These are phyloP conservation scores for Barnardius zonarius DNA, from an alignment of 2,113 vertebrate species.

Conservation along the genomic window DNA sequence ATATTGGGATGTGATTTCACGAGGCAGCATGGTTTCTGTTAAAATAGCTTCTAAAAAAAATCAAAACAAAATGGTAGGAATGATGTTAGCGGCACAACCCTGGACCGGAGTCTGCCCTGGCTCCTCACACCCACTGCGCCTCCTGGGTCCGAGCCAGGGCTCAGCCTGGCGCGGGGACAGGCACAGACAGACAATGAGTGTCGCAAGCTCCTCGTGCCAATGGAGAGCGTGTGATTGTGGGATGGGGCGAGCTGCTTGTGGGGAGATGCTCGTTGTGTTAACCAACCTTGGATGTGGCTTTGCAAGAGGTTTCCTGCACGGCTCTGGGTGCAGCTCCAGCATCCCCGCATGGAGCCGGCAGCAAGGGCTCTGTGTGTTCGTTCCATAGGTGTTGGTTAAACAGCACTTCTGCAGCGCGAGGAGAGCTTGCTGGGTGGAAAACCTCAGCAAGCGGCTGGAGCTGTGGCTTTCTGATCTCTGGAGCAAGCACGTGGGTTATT, in stretches of 20 bases:
- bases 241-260: accelerated
- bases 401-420: not conserved
- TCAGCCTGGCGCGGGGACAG: not conserved
- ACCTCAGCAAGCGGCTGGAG: not conserved
- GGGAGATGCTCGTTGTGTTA: not conserved
- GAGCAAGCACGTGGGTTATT: not conserved
- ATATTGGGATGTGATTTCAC: not conserved
- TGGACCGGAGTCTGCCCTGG: not conserved
- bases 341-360: accelerated
- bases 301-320: accelerated
- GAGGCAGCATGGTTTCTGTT: not conserved
- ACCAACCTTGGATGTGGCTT: accelerated
- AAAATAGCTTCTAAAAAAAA: not conserved
- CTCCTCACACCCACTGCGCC: not conserved
- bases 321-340: not conserved
- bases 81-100: not conserved
- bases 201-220: not conserved
- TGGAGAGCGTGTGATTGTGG: accelerated
- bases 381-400: not conserved
- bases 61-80: not conserved
- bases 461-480: not conserved
- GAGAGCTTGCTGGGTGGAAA: not conserved
- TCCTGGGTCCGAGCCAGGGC: not conserved
- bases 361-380: accelerated
- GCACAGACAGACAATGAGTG: not conserved